Percentiles rank a stretch among this genome's conserved stretches.
phyloP scores from a whole-genome alignment of 2,113 vertebrate genomes.

The Aegypius monachus region DNA sequence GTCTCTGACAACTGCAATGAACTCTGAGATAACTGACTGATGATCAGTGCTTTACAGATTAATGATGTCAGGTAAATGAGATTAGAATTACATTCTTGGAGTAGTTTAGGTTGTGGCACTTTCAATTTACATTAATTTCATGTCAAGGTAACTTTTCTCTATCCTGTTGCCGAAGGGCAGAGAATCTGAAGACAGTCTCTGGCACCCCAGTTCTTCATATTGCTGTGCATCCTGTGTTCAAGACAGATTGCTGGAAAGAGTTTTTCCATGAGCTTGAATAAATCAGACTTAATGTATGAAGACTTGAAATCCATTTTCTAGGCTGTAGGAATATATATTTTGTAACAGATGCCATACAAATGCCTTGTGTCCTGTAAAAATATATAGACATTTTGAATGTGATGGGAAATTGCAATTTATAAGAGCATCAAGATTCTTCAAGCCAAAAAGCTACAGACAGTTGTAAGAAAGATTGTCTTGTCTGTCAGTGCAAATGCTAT shows the following conservation, averaged over 20 bases:
- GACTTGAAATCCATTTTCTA: slow-evolving; percentile 48
- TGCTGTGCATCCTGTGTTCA: not conserved
- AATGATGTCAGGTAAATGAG: slow-evolving; percentile 22
- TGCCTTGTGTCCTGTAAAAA: slow-evolving; percentile 64
- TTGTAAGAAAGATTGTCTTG: slow-evolving; percentile 65
- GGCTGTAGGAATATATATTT: slow-evolving; percentile 49
- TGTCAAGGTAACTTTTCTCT: not conserved
- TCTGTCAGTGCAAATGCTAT: slow-evolving; percentile 63
- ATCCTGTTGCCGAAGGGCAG: not conserved
- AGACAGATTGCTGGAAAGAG: slow-evolving; percentile 38
- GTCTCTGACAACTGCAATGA: not conserved
- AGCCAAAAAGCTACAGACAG: slow-evolving; percentile 61
- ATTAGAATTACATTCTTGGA: not conserved
- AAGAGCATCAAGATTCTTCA: slow-evolving; percentile 59
- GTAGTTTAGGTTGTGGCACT: not conserved
- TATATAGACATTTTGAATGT: slow-evolving; percentile 61
- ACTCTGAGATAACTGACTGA: not conserved
- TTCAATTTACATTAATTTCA: slow-evolving; percentile 26
- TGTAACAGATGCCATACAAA: slow-evolving; percentile 65
- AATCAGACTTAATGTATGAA: slow-evolving; percentile 56
- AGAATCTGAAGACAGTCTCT: not conserved
- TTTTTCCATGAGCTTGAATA: slow-evolving; percentile 46
- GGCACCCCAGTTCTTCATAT: not conserved
- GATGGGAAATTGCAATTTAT: slow-evolving; percentile 57
- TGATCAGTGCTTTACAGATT: not conserved